Evolutionary conservation across 2,888 invertebrate species (phyloP), one percentile per base, ranked within the genome.

Genomic region (Dinocampus coccinellae): DNA sequence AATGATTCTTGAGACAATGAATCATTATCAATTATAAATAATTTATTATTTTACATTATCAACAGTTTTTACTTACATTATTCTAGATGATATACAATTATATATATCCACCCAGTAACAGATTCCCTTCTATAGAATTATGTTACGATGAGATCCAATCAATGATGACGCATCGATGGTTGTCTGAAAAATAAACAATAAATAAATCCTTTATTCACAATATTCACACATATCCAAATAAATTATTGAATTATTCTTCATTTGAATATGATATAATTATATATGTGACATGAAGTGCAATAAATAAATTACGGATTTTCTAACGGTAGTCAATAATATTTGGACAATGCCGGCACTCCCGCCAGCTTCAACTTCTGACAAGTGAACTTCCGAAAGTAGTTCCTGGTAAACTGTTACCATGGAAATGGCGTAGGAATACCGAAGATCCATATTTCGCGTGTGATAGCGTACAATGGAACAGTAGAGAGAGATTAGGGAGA

Each of bases 321-420:
- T 13, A 36, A 52, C 26, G 20, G 53, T 58, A 39, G 11, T 26
- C 39, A 62, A 63, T 42, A 11, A 20, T 34, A 29, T 69, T 69
- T 55, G 55, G 63, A 69, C 47, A 11, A 42, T 36, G 36, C 69
- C 62, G 69, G 69, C 76, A 71, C 78, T 79, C 76, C 80, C 79
- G 81, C 81, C 76, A 75, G 78, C 78, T 76, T 74, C 75, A 74
- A 76, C 72, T 76, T 75, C 75, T 79, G 78, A 79, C 75, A 78
- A 73, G 75, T 73, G 80, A 81, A 81, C 80, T 82, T 84, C 81
- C 81, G 83, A 82, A 84, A 84, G 82, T 84, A 84, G 83, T 82
- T 67, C 81, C 82, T 69, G 52, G 78, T 81, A 81, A 80, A 80
- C 81, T 75, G 84, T 84, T 82, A 73, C 80, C 77, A 82, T 81